A percentile compares a stretch with the other conserved stretches of the same genome.
These are phyloP conservation scores for Coremacera marginata DNA, from an alignment of 2,888 invertebrate genomes.

Conservation along the genomic window DNA sequence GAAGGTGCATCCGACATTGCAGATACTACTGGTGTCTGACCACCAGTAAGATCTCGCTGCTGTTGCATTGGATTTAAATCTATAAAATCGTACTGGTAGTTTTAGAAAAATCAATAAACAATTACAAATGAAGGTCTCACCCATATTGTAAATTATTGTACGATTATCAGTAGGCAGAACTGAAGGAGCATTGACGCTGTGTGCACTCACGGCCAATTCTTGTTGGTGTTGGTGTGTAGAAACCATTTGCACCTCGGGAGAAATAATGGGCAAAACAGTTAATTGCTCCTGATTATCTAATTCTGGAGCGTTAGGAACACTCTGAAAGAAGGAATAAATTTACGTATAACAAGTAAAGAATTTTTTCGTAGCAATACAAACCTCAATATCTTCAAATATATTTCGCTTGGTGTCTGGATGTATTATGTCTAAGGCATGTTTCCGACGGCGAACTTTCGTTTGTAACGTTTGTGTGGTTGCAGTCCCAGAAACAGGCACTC, in stretches of 20 bases:
- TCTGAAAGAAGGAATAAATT: neutral
- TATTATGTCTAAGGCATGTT: slow-evolving; percentile 70
- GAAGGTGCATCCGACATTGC: slow-evolving; percentile 78
- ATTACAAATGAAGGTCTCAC: neutral
- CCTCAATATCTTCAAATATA: slow-evolving; percentile 63
- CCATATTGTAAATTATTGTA: slow-evolving; percentile 20
- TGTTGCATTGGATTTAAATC: slow-evolving; percentile 50
- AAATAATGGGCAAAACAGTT: neutral
- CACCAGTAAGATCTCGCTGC: slow-evolving; percentile 47
- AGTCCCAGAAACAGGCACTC: slow-evolving; percentile 48
- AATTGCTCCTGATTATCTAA: slow-evolving; percentile 30
- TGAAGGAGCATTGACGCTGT: neutral
- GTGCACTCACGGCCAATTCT: neutral
- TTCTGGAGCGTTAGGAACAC: slow-evolving; percentile 11
- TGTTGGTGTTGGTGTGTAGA: neutral
- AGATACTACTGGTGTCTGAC: slow-evolving; percentile 76
- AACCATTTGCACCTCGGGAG: slow-evolving; percentile 16
- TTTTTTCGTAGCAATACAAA: slow-evolving; percentile 50
- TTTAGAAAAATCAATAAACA: neutral
- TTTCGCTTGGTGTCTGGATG: slow-evolving; percentile 70
- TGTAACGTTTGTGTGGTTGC: slow-evolving; percentile 51
- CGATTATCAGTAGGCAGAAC: slow-evolving; percentile 7
- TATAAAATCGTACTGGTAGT: slow-evolving; percentile 43
- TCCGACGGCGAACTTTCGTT: slow-evolving; percentile 59
- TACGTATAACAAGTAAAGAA: neutral